A percentile compares a stretch with the other conserved stretches of the same genome.
Evolutionary conservation across 2,113 vertebrate genomes (phyloP).

Genomic region (Pheucticus melanocephalus): DNA sequence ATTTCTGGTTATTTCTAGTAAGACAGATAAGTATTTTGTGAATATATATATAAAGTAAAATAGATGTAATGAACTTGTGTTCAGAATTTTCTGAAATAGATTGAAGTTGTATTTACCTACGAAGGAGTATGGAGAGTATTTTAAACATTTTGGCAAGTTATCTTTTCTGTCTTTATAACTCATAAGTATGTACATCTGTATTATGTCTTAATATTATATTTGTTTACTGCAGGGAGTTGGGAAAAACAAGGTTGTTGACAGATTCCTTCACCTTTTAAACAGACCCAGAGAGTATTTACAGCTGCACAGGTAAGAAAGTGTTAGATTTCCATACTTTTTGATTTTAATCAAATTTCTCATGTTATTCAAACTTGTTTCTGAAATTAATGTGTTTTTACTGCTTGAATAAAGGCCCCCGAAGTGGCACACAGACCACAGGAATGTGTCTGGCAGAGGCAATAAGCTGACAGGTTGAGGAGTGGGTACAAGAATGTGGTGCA

Average conservation of each 20-base stretch:
- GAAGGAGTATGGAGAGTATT: not conserved
- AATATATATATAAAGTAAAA: not conserved
- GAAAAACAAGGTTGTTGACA: slow-evolving; percentile 96
- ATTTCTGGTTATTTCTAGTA: not conserved
- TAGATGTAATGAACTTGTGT: not conserved
- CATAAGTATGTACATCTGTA: not conserved
- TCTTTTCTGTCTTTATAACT: not conserved
- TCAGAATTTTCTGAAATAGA: not conserved
- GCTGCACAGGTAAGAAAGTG: slow-evolving; percentile 86
- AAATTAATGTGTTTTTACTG: not conserved
- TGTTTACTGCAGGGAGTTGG: slow-evolving; percentile 86
- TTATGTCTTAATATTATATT: not conserved
- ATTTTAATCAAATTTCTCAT: not conserved
- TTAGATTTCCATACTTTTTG: not conserved
- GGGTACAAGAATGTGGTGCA: not conserved
- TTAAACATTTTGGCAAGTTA: not conserved
- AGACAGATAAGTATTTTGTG: not conserved
- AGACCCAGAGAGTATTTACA: slow-evolving; percentile 95
- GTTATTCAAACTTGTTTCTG: not conserved
- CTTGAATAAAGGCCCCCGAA: not conserved
- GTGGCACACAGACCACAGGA: not conserved
- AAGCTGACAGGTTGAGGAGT: not conserved
- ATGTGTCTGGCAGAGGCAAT: not conserved
- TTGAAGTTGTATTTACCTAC: not conserved
- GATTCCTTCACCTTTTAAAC: slow-evolving; percentile 94